Conservation (phyloP, 2,888 invertebrate genomes). For the Lordiphosa fenestrarum region DNA sequence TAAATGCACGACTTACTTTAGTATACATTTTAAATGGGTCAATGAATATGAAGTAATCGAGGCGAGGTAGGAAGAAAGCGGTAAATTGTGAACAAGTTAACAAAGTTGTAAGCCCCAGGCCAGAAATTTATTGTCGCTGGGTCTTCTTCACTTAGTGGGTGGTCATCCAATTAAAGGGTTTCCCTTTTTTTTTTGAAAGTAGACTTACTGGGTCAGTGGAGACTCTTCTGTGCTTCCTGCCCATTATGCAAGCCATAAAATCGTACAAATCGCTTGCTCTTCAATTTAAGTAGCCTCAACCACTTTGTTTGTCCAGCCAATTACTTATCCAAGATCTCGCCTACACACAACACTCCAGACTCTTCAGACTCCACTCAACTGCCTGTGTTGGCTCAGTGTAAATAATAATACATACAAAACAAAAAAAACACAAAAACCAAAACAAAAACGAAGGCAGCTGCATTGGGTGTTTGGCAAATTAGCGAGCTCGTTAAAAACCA, state of each 20-base stretch:
- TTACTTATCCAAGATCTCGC: constrained; percentile 27
- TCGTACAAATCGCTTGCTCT: constrained; percentile 23
- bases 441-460: constrained; percentile 18
- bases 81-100: constrained; percentile 7
- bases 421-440: background rate
- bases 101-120: constrained; percentile 2
- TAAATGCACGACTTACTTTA: constrained; percentile 23
- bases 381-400: constrained; percentile 48
- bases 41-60: constrained; percentile 61
- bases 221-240: constrained; percentile 51
- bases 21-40: constrained; percentile 28
- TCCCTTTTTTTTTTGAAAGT: constrained; percentile 25
- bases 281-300: constrained; percentile 42
- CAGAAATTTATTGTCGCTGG: constrained; percentile 28
- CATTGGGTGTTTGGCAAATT: constrained; percentile 67
- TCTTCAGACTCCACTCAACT: constrained; percentile 9
- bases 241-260: constrained; percentile 46
- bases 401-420: constrained; percentile 43
- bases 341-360: constrained; percentile 27
- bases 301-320: constrained; percentile 2
- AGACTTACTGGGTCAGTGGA: constrained; percentile 55
- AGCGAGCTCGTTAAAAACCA: constrained; percentile 65
- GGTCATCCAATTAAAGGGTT: constrained; percentile 23
- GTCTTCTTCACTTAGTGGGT: constrained; percentile 19
- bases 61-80: constrained; percentile 40